phyloP scores from a whole-genome alignment of 2,113 vertebrate species.

The Heliornis fulica region DNA sequence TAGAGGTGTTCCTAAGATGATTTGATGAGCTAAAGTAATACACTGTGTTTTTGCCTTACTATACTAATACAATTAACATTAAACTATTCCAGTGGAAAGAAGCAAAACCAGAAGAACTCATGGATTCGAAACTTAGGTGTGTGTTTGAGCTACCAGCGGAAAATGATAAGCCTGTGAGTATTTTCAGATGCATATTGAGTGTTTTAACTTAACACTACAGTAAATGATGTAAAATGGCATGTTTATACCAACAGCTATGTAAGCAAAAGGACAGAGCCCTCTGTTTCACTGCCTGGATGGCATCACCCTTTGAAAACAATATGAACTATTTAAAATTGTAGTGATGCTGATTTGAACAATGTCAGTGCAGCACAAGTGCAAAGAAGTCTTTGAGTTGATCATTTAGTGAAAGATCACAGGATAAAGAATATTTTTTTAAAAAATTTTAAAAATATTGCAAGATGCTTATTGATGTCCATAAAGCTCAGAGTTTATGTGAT shows the following conservation, averaged over 20 bases:
- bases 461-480: not conserved
- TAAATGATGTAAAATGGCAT: not conserved
- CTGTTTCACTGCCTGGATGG: not conserved
- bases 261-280: not conserved
- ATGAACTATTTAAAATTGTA: not conserved
- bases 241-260: not conserved
- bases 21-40: constrained; percentile 29
- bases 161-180: constrained; percentile 94
- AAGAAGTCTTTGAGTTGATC: not conserved
- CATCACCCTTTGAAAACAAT: not conserved
- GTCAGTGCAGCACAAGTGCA: not conserved
- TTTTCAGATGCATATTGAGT: constrained; percentile 3
- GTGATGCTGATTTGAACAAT: not conserved
- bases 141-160: constrained; percentile 95
- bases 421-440: not conserved
- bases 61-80: constrained; percentile 55
- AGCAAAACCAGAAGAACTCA: constrained; percentile 96
- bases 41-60: constrained; percentile 18
- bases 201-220: not conserved
- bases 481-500: not conserved
- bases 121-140: constrained; percentile 99
- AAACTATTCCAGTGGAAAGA: constrained; percentile 92
- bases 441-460: not conserved
- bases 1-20: constrained; percentile 4
- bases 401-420: not conserved